phyloP scores from a whole-genome alignment of 1,140 invertebrate species.

The Diploscapter pachys region DNA sequence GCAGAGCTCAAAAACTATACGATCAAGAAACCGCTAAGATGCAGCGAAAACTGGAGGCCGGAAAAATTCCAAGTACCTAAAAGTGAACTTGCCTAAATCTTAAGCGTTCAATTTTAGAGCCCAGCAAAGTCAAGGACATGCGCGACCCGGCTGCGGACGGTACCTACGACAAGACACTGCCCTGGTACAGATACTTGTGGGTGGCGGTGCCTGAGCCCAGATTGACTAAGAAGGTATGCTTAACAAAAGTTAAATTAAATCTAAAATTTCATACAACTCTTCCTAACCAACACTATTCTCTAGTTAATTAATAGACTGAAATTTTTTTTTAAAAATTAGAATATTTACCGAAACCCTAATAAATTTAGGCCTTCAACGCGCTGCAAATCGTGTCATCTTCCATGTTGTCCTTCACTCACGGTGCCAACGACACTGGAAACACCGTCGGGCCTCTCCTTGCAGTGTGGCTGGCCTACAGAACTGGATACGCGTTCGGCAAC shows the following conservation, averaged over 20 bases:
- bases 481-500: constrained; percentile 24
- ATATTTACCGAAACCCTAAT: too few species aligned
- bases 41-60: constrained; percentile 21
- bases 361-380: constrained; percentile 23
- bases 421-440: constrained; percentile 37
- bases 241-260: too few species aligned
- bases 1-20: constrained; percentile 22
- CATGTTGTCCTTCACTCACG: constrained; percentile 33
- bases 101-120: constrained; percentile 13
- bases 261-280: too few species aligned
- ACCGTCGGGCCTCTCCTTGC: constrained; percentile 30
- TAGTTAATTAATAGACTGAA: too few species aligned
- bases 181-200: constrained; percentile 34
- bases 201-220: constrained; percentile 27
- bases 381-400: constrained; percentile 38
- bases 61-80: constrained; percentile 20
- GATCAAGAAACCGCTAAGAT: constrained; percentile 20
- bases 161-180: constrained; percentile 25
- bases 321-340: too few species aligned
- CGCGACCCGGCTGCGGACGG: constrained; percentile 16
- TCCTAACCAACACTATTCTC: too few species aligned
- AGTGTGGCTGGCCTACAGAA: constrained; percentile 30
- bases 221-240: constrained; percentile 25
- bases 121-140: constrained; percentile 24
- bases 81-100: neutral